phyloP scores from a whole-genome alignment of 2,888 invertebrate species.

The Xestia xanthographa region DNA sequence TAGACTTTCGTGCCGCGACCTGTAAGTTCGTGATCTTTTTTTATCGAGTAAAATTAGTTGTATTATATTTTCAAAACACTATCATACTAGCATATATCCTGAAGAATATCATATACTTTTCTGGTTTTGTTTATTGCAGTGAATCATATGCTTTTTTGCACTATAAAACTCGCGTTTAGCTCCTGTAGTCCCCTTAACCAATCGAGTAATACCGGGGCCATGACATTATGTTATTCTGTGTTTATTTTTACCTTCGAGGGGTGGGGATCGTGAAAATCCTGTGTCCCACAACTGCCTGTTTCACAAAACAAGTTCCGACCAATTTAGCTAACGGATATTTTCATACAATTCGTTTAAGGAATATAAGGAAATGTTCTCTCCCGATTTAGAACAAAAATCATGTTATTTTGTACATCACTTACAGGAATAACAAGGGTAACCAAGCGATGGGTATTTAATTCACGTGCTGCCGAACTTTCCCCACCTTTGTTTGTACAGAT shows the following conservation, averaged over 20 bases:
- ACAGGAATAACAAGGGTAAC: constrained; percentile 46
- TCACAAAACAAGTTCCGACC: background rate
- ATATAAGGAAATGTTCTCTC: background rate
- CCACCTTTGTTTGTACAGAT: constrained; percentile 56
- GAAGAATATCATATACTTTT: too few relatives aligned
- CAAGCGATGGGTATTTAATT: constrained; percentile 55
- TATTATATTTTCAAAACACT: too few relatives aligned
- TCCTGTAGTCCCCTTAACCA: too few relatives aligned
- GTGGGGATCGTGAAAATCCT: background rate
- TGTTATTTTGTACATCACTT: constrained; percentile 11
- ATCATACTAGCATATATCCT: too few relatives aligned
- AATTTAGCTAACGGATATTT: background rate
- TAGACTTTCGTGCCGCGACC: too few relatives aligned
- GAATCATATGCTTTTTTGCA: too few relatives aligned
- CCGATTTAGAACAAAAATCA: background rate
- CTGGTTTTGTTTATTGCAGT: too few relatives aligned
- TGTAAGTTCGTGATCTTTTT: too few relatives aligned
- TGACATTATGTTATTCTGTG: background rate
- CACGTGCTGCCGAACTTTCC: constrained; percentile 50
- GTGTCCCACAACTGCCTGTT: too few relatives aligned
- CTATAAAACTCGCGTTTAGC: too few relatives aligned
- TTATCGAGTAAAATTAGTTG: too few relatives aligned
- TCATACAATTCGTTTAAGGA: background rate
- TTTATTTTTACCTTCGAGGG: background rate
- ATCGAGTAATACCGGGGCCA: background rate